Percentiles rank a stretch among this genome's conserved stretches.
phyloP scores from a whole-genome alignment of 2,113 vertebrate species.

The Megalops atlanticus region DNA sequence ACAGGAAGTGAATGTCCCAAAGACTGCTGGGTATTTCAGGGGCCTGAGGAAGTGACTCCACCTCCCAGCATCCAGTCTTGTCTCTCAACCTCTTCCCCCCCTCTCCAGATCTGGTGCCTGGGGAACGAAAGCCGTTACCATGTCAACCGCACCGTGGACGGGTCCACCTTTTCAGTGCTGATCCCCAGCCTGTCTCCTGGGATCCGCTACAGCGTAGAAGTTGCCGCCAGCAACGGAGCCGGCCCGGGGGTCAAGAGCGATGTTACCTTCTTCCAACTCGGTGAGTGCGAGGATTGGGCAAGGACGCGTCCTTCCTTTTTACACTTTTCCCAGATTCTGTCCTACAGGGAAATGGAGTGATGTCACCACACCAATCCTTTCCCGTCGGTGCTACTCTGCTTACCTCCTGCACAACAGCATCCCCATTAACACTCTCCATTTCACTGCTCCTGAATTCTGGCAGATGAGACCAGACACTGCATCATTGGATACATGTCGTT shows the following conservation, averaged over 20 bases:
- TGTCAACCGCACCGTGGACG: constrained; percentile 88
- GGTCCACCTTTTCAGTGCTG: constrained; percentile 83
- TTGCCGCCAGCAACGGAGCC: constrained; percentile 86
- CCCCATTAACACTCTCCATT: no score
- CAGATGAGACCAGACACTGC: no score
- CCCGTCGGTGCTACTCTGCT: background rate
- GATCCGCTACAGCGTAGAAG: constrained; percentile 86
- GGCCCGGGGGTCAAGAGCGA: constrained; percentile 86
- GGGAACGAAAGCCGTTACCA: constrained; percentile 92
- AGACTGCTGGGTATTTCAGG: no score
- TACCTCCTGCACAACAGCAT: no score
- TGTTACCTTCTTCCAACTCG: constrained; percentile 87
- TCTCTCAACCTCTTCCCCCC: background rate
- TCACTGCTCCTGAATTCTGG: no score
- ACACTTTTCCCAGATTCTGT: no score
- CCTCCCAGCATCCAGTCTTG: background rate
- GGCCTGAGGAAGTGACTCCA: background rate
- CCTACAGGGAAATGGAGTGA: no score
- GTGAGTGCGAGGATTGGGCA: constrained; percentile 61
- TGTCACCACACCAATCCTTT: no score
- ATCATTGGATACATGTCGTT: no score
- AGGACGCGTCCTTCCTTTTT: no score
- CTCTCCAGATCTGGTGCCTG: constrained; percentile 86
- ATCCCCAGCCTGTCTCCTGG: constrained; percentile 84
- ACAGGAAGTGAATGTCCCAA: no score